Evolutionary conservation across 2,888 invertebrate species (phyloP).

Genomic region (Apocheima hispidaria): DNA sequence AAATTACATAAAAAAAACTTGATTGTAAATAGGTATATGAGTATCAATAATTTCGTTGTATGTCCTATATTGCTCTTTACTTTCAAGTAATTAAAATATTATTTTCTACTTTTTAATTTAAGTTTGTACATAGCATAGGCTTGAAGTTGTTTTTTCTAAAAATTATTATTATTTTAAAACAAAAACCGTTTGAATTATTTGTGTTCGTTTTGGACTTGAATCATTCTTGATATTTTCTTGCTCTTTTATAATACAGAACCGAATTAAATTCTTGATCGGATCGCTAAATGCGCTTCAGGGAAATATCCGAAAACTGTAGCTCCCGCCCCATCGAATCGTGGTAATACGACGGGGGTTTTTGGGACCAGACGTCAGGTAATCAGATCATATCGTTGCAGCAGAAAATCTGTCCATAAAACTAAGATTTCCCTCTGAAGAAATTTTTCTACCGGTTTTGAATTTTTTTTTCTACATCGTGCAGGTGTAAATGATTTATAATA

Average conservation of each 20-base stretch:
- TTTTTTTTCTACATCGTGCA: neutral
- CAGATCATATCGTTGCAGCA: conserved; percentile 23
- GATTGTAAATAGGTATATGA: no score
- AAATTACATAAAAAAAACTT: no score
- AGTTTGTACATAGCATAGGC: no score
- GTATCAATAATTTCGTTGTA: no score
- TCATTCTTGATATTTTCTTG: conserved; percentile 14
- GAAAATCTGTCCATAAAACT: conserved; percentile 29
- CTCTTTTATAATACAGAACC: conserved; percentile 13
- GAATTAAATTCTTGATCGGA: conserved; percentile 23
- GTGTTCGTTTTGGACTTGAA: no score
- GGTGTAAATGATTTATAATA: no score
- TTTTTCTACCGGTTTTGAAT: neutral
- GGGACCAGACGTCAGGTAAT: conserved; percentile 31
- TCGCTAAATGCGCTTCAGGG: conserved; percentile 35
- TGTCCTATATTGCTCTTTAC: no score
- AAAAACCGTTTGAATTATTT: no score
- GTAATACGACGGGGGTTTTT: conserved; percentile 27
- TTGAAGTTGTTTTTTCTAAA: no score
- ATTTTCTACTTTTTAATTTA: no score
- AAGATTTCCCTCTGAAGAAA: conserved; percentile 4
- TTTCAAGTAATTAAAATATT: no score
- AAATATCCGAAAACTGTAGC: conserved; percentile 25
- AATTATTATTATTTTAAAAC: no score
- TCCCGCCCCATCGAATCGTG: conserved; percentile 6